Evolutionary conservation across 2,888 invertebrate genomes (phyloP).

Genomic region (Plagodis dolabraria): DNA sequence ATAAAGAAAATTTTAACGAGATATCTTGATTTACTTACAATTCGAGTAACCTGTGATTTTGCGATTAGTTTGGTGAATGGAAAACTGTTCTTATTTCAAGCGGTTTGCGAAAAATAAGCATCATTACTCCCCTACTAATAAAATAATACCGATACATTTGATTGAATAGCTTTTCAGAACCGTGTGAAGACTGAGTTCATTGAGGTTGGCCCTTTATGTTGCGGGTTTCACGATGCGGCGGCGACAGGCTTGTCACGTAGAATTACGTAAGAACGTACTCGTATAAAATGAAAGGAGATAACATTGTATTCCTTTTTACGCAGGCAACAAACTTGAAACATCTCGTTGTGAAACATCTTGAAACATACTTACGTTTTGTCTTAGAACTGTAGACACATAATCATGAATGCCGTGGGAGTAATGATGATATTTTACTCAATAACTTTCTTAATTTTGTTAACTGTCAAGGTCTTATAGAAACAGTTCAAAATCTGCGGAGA

Average conservation of each 20-base stretch:
- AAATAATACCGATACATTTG: slow-evolving; percentile 22
- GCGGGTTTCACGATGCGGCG: slow-evolving; percentile 43
- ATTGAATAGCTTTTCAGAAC: slow-evolving; percentile 37
- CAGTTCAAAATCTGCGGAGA: too few species aligned
- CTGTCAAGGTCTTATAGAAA: too few species aligned
- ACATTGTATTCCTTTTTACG: slow-evolving; percentile 29
- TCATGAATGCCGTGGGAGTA: too few species aligned
- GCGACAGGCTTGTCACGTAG: slow-evolving; percentile 51
- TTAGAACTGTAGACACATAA: background rate
- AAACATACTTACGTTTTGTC: slow-evolving; percentile 1
- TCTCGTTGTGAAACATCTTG: background rate
- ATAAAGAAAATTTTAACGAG: too few species aligned
- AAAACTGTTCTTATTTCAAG: slow-evolving; percentile 1
- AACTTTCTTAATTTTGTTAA: too few species aligned
- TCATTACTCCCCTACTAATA: slow-evolving; percentile 18
- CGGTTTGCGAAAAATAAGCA: background rate
- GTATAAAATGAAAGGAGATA: slow-evolving; percentile 37
- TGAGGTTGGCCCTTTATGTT: slow-evolving; percentile 46
- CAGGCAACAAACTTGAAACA: slow-evolving; percentile 24
- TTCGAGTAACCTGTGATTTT: too few species aligned
- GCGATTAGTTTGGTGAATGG: background rate
- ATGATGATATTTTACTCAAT: too few species aligned
- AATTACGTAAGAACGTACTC: slow-evolving; percentile 37
- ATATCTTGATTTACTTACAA: too few species aligned
- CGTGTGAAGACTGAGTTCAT: slow-evolving; percentile 23